Conservation (phyloP, 2,113 vertebrate genomes). For the Nematolebias whitei region DNA sequence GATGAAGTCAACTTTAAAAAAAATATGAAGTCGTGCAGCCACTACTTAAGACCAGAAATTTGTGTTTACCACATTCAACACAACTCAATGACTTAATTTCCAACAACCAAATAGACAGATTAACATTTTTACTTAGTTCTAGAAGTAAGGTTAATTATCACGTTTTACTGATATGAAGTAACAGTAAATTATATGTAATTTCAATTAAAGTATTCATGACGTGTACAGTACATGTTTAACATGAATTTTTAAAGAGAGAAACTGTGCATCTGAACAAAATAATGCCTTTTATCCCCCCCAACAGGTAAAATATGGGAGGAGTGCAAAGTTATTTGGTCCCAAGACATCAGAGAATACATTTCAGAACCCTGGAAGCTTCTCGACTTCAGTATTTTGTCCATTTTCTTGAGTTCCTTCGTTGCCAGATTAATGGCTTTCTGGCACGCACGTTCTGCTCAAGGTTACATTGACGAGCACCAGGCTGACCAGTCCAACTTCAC, state of each 20-base stretch:
- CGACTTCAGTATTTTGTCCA: constrained; percentile 94
- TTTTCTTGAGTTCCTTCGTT: constrained; percentile 94
- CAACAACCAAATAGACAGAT: neutral
- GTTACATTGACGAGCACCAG: constrained; percentile 85
- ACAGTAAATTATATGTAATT: neutral
- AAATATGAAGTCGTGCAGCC: no score
- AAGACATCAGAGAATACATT: constrained; percentile 93
- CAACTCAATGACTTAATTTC: no score
- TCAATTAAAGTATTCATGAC: no score
- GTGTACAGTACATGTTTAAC: no score
- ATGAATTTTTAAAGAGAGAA: constrained; percentile 10
- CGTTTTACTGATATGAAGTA: neutral
- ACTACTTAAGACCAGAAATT: no score
- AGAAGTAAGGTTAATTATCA: neutral
- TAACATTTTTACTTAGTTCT: neutral
- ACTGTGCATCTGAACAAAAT: neutral
- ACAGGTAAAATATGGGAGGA: constrained; percentile 97
- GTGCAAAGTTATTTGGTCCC: constrained; percentile 94
- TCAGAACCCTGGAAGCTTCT: constrained; percentile 97
- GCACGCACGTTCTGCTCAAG: constrained; percentile 91
- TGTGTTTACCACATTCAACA: neutral
- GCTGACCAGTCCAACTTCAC: constrained; percentile 84
- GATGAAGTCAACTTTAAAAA: no score
- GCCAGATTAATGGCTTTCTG: constrained; percentile 96
- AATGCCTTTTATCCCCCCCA: neutral